A percentile compares a stretch with the other conserved stretches of the same genome.
Conservation (phyloP, 2,797 vertebrate species). For the Podargus strigoides region DNA sequence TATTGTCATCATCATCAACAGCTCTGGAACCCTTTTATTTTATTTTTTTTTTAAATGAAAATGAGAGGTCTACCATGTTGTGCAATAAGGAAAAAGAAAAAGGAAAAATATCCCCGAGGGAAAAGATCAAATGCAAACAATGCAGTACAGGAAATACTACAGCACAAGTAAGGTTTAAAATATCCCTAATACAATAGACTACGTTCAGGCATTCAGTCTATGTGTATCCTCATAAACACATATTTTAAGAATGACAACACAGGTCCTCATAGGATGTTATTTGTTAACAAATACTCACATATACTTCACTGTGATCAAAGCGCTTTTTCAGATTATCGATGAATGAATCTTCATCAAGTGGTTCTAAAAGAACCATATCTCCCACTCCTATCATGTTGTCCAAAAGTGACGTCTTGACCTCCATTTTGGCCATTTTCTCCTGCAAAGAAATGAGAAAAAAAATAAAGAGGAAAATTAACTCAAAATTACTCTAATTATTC, state of each 20-base stretch:
- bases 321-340: slow-evolving; percentile 91
- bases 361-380: slow-evolving; percentile 97
- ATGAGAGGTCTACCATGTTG: not conserved
- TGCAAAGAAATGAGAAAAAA: not conserved
- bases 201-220: not conserved
- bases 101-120: not conserved
- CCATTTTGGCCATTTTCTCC: slow-evolving; percentile 88
- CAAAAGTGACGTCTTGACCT: slow-evolving; percentile 96
- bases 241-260: not conserved
- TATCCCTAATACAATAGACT: not conserved
- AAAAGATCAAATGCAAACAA: not conserved
- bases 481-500: not conserved
- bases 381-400: slow-evolving; percentile 98
- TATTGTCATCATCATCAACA: not conserved
- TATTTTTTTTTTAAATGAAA: not conserved
- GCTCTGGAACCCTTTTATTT: not conserved
- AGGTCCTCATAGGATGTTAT: not conserved
- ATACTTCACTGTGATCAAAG: slow-evolving; percentile 94
- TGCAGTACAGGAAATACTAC: not conserved
- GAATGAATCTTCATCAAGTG: slow-evolving; percentile 89
- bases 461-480: not conserved
- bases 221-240: not conserved
- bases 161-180: not conserved
- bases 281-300: slow-evolving; percentile 80
- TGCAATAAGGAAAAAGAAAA: not conserved